Conservation (phyloP, 2,888 invertebrate species). For the Drosophila prolongata region DNA sequence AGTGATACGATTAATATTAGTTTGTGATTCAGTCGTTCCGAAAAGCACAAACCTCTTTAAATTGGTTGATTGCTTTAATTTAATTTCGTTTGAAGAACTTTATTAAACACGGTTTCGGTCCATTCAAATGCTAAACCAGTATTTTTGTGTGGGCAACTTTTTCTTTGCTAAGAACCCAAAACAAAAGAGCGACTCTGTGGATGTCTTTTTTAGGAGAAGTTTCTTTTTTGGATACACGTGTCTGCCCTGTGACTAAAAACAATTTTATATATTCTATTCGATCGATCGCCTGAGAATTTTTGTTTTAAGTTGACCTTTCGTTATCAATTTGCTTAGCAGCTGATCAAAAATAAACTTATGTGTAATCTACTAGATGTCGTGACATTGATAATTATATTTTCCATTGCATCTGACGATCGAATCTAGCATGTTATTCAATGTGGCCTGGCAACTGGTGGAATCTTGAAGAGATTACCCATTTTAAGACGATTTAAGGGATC, state of each 20-base stretch:
- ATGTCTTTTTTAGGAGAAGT: neutral
- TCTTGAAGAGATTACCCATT: constrained; percentile 1
- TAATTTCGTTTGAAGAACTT: neutral
- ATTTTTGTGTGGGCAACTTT: constrained; percentile 12
- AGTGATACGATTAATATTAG: constrained; percentile 10
- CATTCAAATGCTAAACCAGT: constrained; percentile 17
- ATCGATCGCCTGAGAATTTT: neutral
- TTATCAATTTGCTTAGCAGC: neutral
- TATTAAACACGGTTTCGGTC: neutral
- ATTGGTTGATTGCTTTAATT: neutral
- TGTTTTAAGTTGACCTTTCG: constrained; percentile 5
- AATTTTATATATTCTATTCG: neutral
- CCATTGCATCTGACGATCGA: constrained; percentile 14
- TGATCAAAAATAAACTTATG: neutral
- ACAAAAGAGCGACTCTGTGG: neutral
- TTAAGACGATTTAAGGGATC: neutral
- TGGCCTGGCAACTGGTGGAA: constrained; percentile 14
- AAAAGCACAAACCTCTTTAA: neutral
- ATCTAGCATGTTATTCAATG: neutral
- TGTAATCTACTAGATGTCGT: constrained; percentile 20
- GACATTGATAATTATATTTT: constrained; percentile 1
- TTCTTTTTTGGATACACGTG: constrained; percentile 7
- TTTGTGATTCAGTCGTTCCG: constrained; percentile 3
- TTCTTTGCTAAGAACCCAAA: neutral
- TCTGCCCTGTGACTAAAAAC: neutral